Conservation (phyloP, 2,797 vertebrate genomes). For the Telmatherina bonti region DNA sequence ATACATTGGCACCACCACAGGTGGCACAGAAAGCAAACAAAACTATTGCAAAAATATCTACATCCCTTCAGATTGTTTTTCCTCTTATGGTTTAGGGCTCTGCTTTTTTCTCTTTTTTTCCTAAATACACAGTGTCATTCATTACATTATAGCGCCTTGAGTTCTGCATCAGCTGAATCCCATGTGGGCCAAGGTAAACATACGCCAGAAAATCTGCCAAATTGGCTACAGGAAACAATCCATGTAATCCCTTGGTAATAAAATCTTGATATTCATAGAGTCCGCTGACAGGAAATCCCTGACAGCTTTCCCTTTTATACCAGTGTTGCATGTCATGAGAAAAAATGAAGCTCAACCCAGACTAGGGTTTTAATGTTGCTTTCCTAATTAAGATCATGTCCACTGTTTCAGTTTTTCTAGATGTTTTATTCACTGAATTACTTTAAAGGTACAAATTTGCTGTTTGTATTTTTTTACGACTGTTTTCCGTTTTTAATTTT, state of each 20-base stretch:
- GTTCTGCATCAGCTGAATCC: constrained; percentile 65
- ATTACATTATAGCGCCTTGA: constrained; percentile 36
- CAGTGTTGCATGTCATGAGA: constrained; percentile 49
- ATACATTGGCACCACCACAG: constrained; percentile 29
- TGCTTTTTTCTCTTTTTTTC: constrained; percentile 6
- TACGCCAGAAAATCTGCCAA: constrained; percentile 72
- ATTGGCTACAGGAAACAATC: constrained; percentile 76
- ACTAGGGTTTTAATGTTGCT: constrained; percentile 37
- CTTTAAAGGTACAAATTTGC: background rate
- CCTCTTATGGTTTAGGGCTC: constrained; percentile 2
- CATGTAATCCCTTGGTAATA: constrained; percentile 75
- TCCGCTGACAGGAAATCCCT: constrained; percentile 76
- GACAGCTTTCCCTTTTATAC: constrained; percentile 66
- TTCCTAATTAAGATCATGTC: constrained; percentile 32
- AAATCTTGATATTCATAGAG: constrained; percentile 71
- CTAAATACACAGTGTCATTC: constrained; percentile 49
- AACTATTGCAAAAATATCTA: constrained; percentile 11
- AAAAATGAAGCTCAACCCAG: constrained; percentile 52
- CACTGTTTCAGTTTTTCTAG: constrained; percentile 2
- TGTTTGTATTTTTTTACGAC: background rate
- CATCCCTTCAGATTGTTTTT: constrained; percentile 3
- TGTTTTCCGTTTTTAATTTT: background rate
- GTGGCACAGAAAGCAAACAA: constrained; percentile 20
- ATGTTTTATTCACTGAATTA: constrained; percentile 25
- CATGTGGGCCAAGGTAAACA: constrained; percentile 78